These are phyloP conservation scores for Acholoe squamosa DNA, from an alignment of 2,888 invertebrate species.

Conservation along the genomic window DNA sequence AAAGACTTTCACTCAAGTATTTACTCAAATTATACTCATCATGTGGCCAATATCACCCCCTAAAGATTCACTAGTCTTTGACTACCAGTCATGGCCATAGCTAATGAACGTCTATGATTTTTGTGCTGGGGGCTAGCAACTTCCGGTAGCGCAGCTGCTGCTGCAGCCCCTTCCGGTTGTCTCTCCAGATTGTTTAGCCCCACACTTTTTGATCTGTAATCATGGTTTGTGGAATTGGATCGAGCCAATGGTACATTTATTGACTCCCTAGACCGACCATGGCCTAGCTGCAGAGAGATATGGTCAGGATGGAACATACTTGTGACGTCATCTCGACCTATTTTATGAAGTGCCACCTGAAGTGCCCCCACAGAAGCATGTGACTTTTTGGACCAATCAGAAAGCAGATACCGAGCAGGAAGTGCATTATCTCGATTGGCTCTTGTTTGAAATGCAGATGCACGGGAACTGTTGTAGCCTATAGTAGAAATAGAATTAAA, in stretches of 20 bases:
- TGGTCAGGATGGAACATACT: not conserved
- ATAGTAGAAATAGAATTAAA: not conserved
- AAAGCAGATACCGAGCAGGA: conserved; percentile 72
- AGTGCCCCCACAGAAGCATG: conserved; percentile 74
- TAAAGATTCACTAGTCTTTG: not conserved
- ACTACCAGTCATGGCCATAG: not conserved
- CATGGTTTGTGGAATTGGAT: not conserved
- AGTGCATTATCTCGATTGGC: conserved; percentile 62
- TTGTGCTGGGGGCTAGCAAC: not conserved
- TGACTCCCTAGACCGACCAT: conserved; percentile 11
- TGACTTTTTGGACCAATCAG: conserved; percentile 74
- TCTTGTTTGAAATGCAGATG: conserved; percentile 72
- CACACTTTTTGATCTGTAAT: not conserved
- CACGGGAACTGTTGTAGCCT: conserved; percentile 74
- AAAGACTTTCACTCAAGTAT: no score
- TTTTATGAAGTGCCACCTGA: conserved; percentile 73
- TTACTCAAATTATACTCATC: not conserved
- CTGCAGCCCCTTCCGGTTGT: not conserved
- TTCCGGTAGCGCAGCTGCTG: not conserved
- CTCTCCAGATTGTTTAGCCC: conserved; percentile 22
- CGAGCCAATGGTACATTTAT: not conserved
- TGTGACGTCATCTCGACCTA: conserved; percentile 73
- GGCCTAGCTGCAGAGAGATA: not conserved
- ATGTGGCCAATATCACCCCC: not conserved
- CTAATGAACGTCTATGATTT: not conserved